phyloP scores from a whole-genome alignment of 2,113 vertebrate genomes.

The Dissostichus mawsoni region DNA sequence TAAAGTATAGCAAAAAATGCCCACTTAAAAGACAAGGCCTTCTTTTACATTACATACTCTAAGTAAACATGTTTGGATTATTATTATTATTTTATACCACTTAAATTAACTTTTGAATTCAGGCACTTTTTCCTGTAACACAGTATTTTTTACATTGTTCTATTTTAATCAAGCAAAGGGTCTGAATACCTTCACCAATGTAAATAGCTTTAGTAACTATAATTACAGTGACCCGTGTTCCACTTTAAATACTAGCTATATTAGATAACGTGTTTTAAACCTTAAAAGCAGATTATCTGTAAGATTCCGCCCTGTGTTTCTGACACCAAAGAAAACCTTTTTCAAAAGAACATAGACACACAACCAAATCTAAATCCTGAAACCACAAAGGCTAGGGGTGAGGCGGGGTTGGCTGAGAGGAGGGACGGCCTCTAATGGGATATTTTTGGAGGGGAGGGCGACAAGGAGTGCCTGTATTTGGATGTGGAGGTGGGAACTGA shows the following conservation, averaged over 20 bases:
- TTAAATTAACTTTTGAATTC: neutral
- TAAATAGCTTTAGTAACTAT: neutral
- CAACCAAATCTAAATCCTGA: conserved; percentile 22
- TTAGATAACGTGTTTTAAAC: neutral
- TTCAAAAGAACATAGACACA: conserved; percentile 5
- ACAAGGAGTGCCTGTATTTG: conserved; percentile 80
- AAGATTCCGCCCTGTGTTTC: no score
- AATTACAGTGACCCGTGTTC: neutral
- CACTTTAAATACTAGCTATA: neutral
- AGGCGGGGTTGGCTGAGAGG: neutral
- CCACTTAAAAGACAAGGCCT: neutral
- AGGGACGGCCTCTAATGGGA: conserved; percentile 56
- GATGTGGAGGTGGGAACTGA: conserved; percentile 69
- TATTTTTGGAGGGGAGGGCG: conserved; percentile 76
- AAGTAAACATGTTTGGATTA: neutral
- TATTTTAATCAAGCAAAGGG: neutral
- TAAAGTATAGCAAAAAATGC: no score
- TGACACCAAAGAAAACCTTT: no score
- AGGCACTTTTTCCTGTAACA: neutral
- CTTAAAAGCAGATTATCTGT: neutral
- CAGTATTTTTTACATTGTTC: neutral
- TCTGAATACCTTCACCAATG: neutral
- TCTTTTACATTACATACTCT: neutral
- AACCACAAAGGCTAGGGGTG: neutral
- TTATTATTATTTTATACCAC: neutral